Conservation (phyloP, 2,888 invertebrate species). For the Spodoptera exigua region DNA sequence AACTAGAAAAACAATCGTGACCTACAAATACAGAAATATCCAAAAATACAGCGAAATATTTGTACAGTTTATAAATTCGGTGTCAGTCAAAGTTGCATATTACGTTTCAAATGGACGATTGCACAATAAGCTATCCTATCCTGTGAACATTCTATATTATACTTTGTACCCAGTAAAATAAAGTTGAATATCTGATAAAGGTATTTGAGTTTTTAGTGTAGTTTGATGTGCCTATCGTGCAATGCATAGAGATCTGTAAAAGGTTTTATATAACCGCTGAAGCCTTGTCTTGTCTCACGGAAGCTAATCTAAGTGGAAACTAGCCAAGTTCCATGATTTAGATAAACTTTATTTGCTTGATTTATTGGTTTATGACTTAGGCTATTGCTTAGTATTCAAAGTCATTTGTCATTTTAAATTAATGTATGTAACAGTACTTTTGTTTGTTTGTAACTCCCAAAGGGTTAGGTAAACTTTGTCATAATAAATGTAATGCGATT, state of each 20-base stretch:
- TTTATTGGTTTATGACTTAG: conserved; percentile 28
- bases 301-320: conserved; percentile 43
- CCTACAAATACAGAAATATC: conserved; percentile 32
- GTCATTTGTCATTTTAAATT: too few relatives aligned
- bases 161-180: too few relatives aligned
- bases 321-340: conserved; percentile 41
- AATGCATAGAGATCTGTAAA: conserved; percentile 2
- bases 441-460: too few relatives aligned
- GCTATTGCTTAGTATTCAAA: too few relatives aligned
- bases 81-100: conserved; percentile 11
- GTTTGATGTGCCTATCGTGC: conserved; percentile 1
- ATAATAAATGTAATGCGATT: too few relatives aligned
- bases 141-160: too few relatives aligned
- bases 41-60: conserved; percentile 26
- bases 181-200: too few relatives aligned
- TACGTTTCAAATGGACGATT: background rate
- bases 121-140: too few relatives aligned
- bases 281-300: conserved; percentile 42
- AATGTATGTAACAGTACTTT: too few relatives aligned
- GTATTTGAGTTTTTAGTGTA: too few relatives aligned
- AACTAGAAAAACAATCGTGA: conserved; percentile 31
- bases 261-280: conserved; percentile 26
- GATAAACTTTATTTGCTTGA: conserved; percentile 30
- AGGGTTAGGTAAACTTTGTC: too few relatives aligned
- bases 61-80: conserved; percentile 19